A percentile compares a stretch with the other conserved stretches of the same genome.
Conservation (phyloP, 2,797 vertebrate species). For the Strix occidentalis region DNA sequence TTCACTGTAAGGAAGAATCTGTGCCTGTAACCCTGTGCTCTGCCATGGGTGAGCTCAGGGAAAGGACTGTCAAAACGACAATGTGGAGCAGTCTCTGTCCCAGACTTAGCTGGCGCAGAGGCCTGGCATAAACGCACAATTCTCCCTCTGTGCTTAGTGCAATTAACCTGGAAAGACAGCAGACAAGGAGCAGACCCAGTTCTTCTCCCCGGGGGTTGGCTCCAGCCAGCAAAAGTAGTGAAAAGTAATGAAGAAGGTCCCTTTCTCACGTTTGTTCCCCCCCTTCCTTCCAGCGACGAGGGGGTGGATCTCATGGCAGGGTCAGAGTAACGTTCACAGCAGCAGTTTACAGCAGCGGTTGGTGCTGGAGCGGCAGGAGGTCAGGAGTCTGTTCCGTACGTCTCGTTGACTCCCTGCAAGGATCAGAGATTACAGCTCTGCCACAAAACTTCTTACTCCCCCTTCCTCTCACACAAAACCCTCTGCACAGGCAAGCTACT, state of each 20-base stretch:
- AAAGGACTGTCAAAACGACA: background rate
- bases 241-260: background rate
- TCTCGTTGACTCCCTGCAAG: constrained; percentile 54
- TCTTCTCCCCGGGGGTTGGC: background rate
- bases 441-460: background rate
- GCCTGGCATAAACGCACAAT: background rate
- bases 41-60: background rate
- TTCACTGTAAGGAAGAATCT: background rate
- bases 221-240: background rate
- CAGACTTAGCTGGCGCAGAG: background rate
- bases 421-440: background rate
- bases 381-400: constrained; percentile 39
- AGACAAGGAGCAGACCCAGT: background rate
- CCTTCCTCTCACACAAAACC: background rate
- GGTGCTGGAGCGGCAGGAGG: background rate
- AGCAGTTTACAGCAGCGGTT: background rate
- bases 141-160: background rate
- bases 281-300: background rate
- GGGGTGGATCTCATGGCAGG: background rate
- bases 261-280: background rate
- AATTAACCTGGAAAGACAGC: background rate
- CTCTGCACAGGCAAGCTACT: background rate
- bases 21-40: background rate
- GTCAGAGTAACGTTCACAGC: background rate
- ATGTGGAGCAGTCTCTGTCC: background rate